phyloP scores from a whole-genome alignment of 2,888 invertebrate genomes.

The Leptinotarsa juncta region DNA sequence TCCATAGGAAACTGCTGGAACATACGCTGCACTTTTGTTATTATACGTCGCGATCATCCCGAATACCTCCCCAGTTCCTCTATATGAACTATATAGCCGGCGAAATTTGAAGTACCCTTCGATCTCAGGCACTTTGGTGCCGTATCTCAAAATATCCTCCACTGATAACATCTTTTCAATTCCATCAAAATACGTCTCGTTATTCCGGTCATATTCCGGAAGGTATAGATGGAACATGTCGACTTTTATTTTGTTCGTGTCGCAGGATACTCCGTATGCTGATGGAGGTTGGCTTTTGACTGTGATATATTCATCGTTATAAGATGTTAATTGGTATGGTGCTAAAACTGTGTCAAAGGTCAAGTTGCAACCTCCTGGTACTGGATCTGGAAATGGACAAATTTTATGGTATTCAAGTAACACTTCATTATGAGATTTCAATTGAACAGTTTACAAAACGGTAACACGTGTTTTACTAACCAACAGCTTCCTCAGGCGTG shows the following conservation, averaged over 20 bases:
- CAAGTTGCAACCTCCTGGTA: conserved; percentile 84
- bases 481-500: too few species aligned
- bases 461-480: too few species aligned
- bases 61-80: conserved; percentile 73
- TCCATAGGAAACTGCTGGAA: conserved; percentile 76
- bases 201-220: conserved; percentile 69
- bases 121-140: conserved; percentile 65
- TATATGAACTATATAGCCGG: conserved; percentile 71
- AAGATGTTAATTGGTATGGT: conserved; percentile 70
- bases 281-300: conserved; percentile 71
- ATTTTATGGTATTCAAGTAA: neutral
- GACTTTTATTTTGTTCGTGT: conserved; percentile 63
- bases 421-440: too few species aligned
- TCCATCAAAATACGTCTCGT: conserved; percentile 71
- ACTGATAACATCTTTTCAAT: conserved; percentile 74
- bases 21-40: conserved; percentile 72
- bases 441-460: too few species aligned
- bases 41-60: conserved; percentile 69
- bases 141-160: conserved; percentile 68
- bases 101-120: conserved; percentile 46
- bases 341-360: conserved; percentile 72
- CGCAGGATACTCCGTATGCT: conserved; percentile 60
- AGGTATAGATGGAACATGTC: conserved; percentile 75
- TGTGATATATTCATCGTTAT: conserved; percentile 64
- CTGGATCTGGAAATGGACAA: conserved; percentile 71